These are phyloP conservation scores for Periophthalmus magnuspinnatus DNA, from an alignment of 2,797 vertebrate genomes.

Conservation along the genomic window DNA sequence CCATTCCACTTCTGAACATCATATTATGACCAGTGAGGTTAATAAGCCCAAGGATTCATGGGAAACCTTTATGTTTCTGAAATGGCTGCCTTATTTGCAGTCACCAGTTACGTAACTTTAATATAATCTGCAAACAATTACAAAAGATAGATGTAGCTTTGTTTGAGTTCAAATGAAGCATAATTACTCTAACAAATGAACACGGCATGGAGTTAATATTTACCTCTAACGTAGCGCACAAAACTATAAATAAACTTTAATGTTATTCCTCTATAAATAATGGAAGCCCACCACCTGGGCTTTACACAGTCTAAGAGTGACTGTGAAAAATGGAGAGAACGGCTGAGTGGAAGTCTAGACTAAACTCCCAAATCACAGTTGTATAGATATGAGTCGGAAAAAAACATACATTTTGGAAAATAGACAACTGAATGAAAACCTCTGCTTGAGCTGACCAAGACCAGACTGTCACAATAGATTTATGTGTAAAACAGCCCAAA, in stretches of 20 bases:
- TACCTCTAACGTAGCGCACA: not conserved
- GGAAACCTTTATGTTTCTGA: conserved; percentile 38
- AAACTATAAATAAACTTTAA: conserved; percentile 15
- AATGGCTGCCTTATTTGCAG: not conserved
- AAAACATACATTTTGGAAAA: not conserved
- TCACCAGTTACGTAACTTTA: not conserved
- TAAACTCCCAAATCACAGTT: conserved; percentile 1
- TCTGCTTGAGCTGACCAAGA: not conserved
- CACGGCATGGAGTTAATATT: conserved; percentile 4
- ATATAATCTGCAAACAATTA: conserved; percentile 20
- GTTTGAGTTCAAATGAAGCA: not conserved
- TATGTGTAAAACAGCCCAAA: not conserved
- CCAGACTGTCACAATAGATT: not conserved
- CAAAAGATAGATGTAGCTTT: not conserved
- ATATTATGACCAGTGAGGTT: conserved; percentile 42
- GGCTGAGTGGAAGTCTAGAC: conserved; percentile 8
- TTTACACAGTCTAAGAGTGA: conserved; percentile 2
- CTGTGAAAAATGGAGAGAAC: conserved; percentile 3
- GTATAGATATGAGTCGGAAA: conserved; percentile 1
- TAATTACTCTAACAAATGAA: conserved; percentile 10
- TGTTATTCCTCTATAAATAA: conserved; percentile 18
- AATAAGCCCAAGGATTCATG: conserved; percentile 36
- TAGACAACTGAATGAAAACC: not conserved
- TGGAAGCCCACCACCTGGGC: conserved; percentile 6
- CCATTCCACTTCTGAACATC: conserved; percentile 25